phyloP scores from a whole-genome alignment of 2,888 invertebrate species.

The Branchipolynoe longqiensis region DNA sequence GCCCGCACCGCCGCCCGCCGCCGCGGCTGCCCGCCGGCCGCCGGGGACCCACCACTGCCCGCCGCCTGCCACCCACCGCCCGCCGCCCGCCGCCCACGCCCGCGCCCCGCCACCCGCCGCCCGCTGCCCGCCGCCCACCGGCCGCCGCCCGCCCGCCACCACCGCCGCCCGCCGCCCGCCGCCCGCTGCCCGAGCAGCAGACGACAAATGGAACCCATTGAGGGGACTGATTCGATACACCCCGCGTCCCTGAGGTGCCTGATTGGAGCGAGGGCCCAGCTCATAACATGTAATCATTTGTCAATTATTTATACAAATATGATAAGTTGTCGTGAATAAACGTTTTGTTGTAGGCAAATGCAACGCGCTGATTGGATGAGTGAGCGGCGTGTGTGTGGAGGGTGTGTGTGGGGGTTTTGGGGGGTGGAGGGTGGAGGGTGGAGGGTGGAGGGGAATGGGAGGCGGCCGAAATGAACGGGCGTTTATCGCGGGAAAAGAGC shows the following conservation, averaged over 20 bases:
- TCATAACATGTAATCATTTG: conserved; percentile 59
- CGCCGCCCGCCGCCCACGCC: background rate
- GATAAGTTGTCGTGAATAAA: conserved; percentile 55
- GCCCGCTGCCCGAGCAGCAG: conserved; percentile 39
- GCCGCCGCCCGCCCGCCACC: background rate
- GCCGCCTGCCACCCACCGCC: conserved; percentile 26
- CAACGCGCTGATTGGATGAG: conserved; percentile 36
- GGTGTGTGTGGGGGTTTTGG: too few species aligned
- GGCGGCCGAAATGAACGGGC: conserved; percentile 11
- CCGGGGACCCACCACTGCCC: conserved; percentile 4
- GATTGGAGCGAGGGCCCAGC: conserved; percentile 25
- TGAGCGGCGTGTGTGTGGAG: background rate
- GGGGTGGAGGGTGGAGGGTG: too few species aligned
- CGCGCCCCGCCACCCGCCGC: background rate
- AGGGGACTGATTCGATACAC: conserved; percentile 46
- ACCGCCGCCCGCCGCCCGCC: too few species aligned
- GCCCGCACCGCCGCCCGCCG: conserved; percentile 3
- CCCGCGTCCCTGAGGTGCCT: conserved; percentile 17
- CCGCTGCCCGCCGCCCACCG: conserved; percentile 29
- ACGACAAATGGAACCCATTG: conserved; percentile 45
- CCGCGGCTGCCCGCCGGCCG: background rate
- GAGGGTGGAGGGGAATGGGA: too few species aligned
- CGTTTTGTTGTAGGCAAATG: conserved; percentile 48
- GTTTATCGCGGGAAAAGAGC: conserved; percentile 10
- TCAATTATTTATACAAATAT: conserved; percentile 60